Conservation (phyloP, 2,888 invertebrate genomes). For the Ophion ventricosus region DNA sequence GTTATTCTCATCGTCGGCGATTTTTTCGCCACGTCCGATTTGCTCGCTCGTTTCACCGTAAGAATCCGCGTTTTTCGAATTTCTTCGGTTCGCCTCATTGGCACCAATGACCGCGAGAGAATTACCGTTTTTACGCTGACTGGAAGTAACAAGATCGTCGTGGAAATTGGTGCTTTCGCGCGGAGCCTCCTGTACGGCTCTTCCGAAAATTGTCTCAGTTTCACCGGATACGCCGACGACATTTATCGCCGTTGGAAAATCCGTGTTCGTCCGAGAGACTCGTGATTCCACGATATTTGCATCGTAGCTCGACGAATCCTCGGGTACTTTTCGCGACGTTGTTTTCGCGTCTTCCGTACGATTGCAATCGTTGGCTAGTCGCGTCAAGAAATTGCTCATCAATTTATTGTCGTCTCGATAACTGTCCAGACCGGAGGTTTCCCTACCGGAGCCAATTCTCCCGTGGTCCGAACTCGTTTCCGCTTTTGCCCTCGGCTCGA, state of each 20-base stretch:
- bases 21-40: conserved; percentile 20
- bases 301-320: conserved; percentile 36
- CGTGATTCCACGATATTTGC: background rate
- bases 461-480: conserved; percentile 3
- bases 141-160: background rate
- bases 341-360: conserved; percentile 30
- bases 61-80: background rate
- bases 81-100: too few species aligned
- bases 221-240: background rate
- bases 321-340: background rate
- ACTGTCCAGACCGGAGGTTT: conserved; percentile 36
- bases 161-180: background rate
- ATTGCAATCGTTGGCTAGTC: conserved; percentile 55
- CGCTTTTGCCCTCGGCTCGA: background rate
- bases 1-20: conserved; percentile 34
- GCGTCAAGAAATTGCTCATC: conserved; percentile 60
- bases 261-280: background rate
- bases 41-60: conserved; percentile 9
- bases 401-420: conserved; percentile 45
- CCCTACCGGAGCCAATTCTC: conserved; percentile 36
- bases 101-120: background rate
- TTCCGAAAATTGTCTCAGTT: background rate
- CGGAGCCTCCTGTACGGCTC: background rate
- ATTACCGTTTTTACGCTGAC: background rate
- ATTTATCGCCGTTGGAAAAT: background rate